These are phyloP conservation scores for Ennomos quercinarius DNA, from an alignment of 2,888 invertebrate species.

Conservation along the genomic window DNA sequence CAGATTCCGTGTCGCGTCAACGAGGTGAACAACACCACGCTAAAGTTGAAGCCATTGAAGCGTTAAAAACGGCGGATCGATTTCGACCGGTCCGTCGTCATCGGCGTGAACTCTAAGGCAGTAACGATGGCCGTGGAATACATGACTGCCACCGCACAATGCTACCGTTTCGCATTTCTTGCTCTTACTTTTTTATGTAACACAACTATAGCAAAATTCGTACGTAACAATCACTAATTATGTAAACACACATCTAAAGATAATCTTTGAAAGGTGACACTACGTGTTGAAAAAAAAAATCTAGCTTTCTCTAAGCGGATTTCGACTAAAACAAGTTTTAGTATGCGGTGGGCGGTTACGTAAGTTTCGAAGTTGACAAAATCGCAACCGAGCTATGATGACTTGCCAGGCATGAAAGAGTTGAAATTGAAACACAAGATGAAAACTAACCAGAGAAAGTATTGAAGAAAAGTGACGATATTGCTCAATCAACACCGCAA, in stretches of 20 bases:
- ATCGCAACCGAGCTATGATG: conserved; percentile 55
- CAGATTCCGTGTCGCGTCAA: conserved; percentile 77
- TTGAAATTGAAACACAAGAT: conserved; percentile 64
- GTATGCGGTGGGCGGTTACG: conserved; percentile 64
- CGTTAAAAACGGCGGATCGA: conserved; percentile 73
- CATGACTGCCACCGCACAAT: conserved; percentile 49
- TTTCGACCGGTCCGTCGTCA: conserved; percentile 70
- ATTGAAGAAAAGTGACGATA: conserved; percentile 55
- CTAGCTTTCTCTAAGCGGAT: conserved; percentile 72
- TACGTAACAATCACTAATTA: conserved; percentile 41
- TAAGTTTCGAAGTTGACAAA: conserved; percentile 72
- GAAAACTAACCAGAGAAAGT: conserved; percentile 70
- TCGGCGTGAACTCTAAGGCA: conserved; percentile 46
- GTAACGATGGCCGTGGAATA: conserved; percentile 52
- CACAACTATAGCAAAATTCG: conserved; percentile 19
- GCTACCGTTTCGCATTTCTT: conserved; percentile 38
- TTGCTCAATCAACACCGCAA: conserved; percentile 47
- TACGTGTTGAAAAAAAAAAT: conserved; percentile 55
- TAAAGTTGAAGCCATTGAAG: conserved; percentile 73
- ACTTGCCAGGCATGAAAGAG: conserved; percentile 59
- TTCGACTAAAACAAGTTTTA: conserved; percentile 66
- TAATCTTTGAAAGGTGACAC: conserved; percentile 55
- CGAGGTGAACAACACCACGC: conserved; percentile 76
- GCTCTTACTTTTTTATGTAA: conserved; percentile 45
- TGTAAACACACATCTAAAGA: conserved; percentile 45